These are phyloP conservation scores for Acanthornis magna DNA, from an alignment of 2,797 vertebrate genomes.

Conservation along the genomic window DNA sequence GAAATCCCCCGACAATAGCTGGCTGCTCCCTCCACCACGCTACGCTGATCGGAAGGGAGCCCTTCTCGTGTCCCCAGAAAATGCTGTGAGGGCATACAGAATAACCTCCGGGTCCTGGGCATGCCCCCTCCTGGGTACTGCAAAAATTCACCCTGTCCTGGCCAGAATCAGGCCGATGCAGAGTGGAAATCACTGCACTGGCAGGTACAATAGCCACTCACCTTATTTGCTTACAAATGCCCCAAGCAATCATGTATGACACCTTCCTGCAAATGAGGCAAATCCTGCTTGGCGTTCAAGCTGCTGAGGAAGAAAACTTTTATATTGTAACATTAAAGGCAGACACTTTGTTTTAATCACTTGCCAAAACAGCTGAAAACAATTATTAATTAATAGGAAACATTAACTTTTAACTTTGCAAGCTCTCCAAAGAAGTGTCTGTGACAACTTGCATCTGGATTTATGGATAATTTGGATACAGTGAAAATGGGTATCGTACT, in stretches of 20 bases:
- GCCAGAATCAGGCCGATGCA: neutral
- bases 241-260: neutral
- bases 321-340: conserved; percentile 75
- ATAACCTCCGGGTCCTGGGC: neutral
- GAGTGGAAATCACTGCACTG: neutral
- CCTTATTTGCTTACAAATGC: neutral
- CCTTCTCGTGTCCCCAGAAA: neutral
- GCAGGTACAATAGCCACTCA: neutral
- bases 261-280: conserved; percentile 51
- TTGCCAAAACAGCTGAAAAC: conserved; percentile 88
- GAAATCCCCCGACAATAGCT: neutral
- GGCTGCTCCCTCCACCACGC: neutral
- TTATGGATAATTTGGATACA: conserved; percentile 71
- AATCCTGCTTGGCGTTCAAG: conserved; percentile 38
- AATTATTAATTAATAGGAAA: conserved; percentile 94
- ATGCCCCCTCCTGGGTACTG: neutral
- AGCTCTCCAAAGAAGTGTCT: conserved; percentile 74
- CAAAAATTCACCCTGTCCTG: neutral
- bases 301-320: conserved; percentile 66
- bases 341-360: conserved; percentile 78
- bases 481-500: conserved; percentile 53
- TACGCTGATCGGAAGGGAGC: accelerated
- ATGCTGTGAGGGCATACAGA: neutral
- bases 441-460: conserved; percentile 76
- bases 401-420: conserved; percentile 80